Evolutionary conservation across 2,113 vertebrate genomes (phyloP).

Genomic region (Plecotus auritus): DNA sequence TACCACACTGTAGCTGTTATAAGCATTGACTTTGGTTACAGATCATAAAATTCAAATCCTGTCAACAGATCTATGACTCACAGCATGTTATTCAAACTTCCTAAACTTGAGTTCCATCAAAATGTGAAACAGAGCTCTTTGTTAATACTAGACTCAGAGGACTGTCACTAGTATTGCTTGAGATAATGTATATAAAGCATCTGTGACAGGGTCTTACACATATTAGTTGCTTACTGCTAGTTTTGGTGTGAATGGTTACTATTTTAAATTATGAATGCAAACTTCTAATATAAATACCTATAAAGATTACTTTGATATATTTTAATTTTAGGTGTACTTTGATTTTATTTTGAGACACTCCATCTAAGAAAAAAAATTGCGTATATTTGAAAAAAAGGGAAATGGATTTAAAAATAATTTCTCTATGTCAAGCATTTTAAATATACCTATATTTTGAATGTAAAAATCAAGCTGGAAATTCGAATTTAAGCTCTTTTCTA

Average conservation of each 20-base stretch:
- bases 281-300: neutral
- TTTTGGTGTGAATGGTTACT: neutral
- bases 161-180: neutral
- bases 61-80: neutral
- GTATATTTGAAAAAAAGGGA: neutral
- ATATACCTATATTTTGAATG: neutral
- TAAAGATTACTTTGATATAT: neutral
- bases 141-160: neutral
- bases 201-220: neutral
- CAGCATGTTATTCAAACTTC: neutral
- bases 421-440: neutral
- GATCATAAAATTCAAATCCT: neutral
- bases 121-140: neutral
- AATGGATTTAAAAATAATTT: neutral
- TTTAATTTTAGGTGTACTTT: neutral
- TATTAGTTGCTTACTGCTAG: neutral
- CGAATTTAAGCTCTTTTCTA: neutral
- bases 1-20: neutral
- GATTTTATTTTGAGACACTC: neutral
- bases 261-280: constrained; percentile 12
- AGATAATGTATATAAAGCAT: neutral
- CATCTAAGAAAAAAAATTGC: neutral
- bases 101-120: neutral
- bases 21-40: neutral
- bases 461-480: neutral